Conservation (phyloP, 2,797 vertebrate species). For the Myiotriccus ornatus region DNA sequence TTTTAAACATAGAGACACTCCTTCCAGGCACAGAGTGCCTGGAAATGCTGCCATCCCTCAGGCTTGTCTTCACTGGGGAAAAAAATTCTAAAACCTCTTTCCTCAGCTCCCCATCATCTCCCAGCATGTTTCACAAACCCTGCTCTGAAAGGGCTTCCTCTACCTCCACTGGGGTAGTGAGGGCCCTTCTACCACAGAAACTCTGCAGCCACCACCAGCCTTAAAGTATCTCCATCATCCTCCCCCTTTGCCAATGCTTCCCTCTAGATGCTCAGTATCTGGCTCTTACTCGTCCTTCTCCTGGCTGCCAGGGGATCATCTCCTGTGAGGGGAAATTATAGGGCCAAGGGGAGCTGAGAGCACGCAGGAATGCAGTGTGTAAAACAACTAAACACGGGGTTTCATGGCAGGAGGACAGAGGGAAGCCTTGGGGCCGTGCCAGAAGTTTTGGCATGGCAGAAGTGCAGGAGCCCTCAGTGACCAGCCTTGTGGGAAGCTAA, state of each 20-base stretch:
- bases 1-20: not conserved
- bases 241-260: not conserved
- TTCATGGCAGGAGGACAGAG: not conserved
- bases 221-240: not conserved
- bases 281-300: not conserved
- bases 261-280: not conserved
- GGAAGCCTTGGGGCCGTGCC: not conserved
- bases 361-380: fast-evolving
- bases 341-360: not conserved
- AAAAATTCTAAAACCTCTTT: not conserved
- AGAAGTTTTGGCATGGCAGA: not conserved
- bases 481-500: not conserved
- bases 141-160: not conserved
- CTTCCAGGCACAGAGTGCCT: not conserved
- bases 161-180: not conserved
- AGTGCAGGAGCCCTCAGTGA: not conserved
- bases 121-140: not conserved
- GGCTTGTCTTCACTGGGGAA: not conserved
- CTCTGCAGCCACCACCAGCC: too few species aligned
- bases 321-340: fast-evolving
- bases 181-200: fast-evolving
- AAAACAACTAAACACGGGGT: fast-evolving
- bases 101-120: not conserved
- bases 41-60: not conserved
- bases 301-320: too few species aligned